Conservation (phyloP, 92 coral and sea anemone species). For the Metridium senile region DNA sequence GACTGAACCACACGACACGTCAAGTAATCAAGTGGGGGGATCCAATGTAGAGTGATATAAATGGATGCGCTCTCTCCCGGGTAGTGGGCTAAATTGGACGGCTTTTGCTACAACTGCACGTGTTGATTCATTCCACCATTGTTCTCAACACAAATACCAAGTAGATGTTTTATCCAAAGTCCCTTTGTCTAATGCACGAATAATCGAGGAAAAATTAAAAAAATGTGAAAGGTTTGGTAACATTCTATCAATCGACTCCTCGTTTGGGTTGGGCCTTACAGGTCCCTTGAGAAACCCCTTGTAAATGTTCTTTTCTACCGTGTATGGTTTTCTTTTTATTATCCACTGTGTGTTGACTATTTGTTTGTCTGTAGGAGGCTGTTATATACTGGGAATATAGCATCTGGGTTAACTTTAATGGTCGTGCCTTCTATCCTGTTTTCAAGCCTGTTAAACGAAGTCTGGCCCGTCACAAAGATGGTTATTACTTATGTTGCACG, state of each 20-base stretch:
- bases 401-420: slow-evolving; percentile 31
- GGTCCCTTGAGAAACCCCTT: background rate
- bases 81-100: slow-evolving; percentile 14
- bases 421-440: background rate
- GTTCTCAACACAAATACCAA: slow-evolving; percentile 65
- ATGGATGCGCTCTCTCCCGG: slow-evolving; percentile 11
- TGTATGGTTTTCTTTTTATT: background rate
- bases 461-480: slow-evolving; percentile 6
- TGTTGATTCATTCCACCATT: slow-evolving; percentile 56
- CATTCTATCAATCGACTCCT: background rate
- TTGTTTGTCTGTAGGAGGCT: slow-evolving; percentile 24
- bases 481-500: slow-evolving; percentile 6
- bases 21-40: background rate
- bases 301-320: background rate
- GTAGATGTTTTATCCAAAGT: slow-evolving; percentile 52
- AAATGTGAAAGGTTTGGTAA: background rate
- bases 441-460: background rate
- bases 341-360: slow-evolving; percentile 20
- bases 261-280: background rate
- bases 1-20: background rate
- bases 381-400: slow-evolving; percentile 39
- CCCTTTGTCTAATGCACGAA: slow-evolving; percentile 45
- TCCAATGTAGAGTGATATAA: background rate
- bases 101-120: slow-evolving; percentile 46
- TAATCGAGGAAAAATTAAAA: background rate